Conservation (phyloP, 2,888 invertebrate species). For the Mesoligia furuncula region DNA sequence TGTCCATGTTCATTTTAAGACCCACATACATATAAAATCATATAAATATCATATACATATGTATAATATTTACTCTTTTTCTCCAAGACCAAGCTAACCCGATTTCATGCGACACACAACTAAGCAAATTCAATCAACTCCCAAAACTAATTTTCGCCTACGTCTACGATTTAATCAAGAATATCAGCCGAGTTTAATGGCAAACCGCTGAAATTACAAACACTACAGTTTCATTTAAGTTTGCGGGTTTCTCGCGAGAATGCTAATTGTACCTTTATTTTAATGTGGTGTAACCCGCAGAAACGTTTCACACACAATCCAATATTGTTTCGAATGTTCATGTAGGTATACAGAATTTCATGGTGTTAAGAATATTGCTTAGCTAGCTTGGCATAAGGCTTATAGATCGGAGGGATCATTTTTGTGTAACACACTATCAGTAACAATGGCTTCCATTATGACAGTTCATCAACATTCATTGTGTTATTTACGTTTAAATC, state of each 20-base stretch:
- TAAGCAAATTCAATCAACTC: conserved; percentile 18
- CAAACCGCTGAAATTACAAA: conserved; percentile 52
- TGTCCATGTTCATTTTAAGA: no score
- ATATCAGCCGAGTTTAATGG: conserved; percentile 38
- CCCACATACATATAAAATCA: no score
- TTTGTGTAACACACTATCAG: neutral
- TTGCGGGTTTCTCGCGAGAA: conserved; percentile 44
- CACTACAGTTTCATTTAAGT: conserved; percentile 53
- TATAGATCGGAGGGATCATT: neutral
- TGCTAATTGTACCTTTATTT: conserved; percentile 46
- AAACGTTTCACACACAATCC: conserved; percentile 31
- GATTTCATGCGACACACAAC: neutral
- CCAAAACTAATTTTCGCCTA: conserved; percentile 25
- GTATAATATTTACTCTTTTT: neutral
- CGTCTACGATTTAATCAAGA: conserved; percentile 42
- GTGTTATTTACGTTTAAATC: neutral
- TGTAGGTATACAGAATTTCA: neutral
- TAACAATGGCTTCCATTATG: neutral
- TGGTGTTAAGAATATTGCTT: neutral
- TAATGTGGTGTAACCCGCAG: conserved; percentile 5
- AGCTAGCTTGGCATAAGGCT: no score
- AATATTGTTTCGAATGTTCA: conserved; percentile 35
- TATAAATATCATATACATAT: neutral
- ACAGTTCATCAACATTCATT: neutral
- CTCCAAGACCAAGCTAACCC: neutral